phyloP scores from a whole-genome alignment of 2,888 invertebrate species.

The Blastobasis adustella region DNA sequence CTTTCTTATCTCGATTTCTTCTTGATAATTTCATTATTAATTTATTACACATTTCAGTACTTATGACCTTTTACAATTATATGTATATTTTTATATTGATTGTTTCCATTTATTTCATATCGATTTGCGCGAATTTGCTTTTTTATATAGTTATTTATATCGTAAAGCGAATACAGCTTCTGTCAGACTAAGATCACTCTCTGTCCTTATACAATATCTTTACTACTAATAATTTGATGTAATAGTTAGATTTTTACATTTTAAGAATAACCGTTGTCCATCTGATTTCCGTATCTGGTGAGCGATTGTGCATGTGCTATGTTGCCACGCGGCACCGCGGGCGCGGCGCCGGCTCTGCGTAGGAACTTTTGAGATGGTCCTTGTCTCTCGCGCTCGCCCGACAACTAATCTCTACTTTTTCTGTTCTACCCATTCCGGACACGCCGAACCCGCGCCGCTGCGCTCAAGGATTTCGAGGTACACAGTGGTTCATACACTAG shows the following conservation, averaged over 20 bases:
- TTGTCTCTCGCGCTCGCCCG: conserved; percentile 76
- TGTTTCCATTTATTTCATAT: conserved; percentile 34
- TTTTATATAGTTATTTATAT: conserved; percentile 31
- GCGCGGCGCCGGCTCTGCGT: conserved; percentile 44
- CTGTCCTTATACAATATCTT: conserved; percentile 45
- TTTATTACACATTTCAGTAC: conserved; percentile 15
- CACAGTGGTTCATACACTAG: conserved; percentile 72
- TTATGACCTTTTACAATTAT: conserved; percentile 8
- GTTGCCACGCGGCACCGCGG: conserved; percentile 9
- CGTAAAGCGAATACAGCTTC: conserved; percentile 45
- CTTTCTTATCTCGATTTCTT: conserved; percentile 72
- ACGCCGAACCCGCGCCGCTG: conserved; percentile 80
- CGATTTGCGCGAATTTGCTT: conserved; percentile 44
- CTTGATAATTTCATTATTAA: conserved; percentile 29
- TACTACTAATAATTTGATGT: conserved; percentile 62
- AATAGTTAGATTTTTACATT: conserved; percentile 61
- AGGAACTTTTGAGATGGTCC: conserved; percentile 97
- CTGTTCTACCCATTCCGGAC: conserved; percentile 82
- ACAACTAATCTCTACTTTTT: conserved; percentile 80
- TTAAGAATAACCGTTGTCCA: conserved; percentile 54
- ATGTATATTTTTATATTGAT: conserved; percentile 20
- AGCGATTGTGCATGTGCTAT: conserved; percentile 61
- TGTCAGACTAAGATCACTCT: conserved; percentile 44
- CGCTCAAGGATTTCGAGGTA: conserved; percentile 92
- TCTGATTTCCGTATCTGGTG: conserved; percentile 37